Evolutionary conservation across 1,140 invertebrate species (phyloP).

Genomic region (Orchestia grillus): DNA sequence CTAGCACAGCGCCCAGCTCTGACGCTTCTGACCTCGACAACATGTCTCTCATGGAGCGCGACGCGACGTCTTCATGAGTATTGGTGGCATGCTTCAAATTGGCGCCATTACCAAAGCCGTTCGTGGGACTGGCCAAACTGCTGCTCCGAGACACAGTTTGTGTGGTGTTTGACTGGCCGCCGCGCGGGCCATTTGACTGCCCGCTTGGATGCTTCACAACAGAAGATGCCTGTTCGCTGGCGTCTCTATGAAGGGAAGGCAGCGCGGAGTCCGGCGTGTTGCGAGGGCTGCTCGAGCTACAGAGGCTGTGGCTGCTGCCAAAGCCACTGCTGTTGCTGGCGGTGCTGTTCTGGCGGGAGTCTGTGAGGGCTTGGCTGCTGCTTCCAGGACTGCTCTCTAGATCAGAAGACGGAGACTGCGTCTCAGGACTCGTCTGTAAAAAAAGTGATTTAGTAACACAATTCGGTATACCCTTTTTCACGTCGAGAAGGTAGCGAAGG

Average conservation of each 20-base stretch:
- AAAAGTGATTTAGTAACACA: not conserved
- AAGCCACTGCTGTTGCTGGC: slow-evolving; percentile 57
- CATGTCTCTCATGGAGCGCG: not conserved
- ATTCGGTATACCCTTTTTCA: not conserved
- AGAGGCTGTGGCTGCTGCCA: slow-evolving; percentile 57
- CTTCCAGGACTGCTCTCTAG: slow-evolving; percentile 65
- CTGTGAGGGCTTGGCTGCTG: not conserved
- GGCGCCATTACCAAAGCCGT: not conserved
- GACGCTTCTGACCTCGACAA: not conserved
- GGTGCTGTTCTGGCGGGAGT: slow-evolving; percentile 49
- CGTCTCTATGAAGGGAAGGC: not conserved
- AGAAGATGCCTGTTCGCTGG: not conserved
- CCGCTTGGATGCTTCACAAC: not conserved
- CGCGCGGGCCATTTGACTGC: not conserved
- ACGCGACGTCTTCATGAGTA: not conserved
- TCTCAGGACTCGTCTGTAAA: not conserved
- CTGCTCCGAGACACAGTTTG: not conserved
- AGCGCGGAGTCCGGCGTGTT: not conserved
- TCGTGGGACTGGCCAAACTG: not conserved
- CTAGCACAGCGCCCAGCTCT: slow-evolving; percentile 72
- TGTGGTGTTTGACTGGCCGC: not conserved
- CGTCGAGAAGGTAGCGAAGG: not conserved
- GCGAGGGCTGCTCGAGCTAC: slow-evolving; percentile 57
- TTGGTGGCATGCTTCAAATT: not conserved
- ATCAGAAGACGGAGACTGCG: slow-evolving; percentile 68